These are phyloP conservation scores for Brenthis daphne DNA, from an alignment of 2,888 invertebrate genomes.

Conservation along the genomic window DNA sequence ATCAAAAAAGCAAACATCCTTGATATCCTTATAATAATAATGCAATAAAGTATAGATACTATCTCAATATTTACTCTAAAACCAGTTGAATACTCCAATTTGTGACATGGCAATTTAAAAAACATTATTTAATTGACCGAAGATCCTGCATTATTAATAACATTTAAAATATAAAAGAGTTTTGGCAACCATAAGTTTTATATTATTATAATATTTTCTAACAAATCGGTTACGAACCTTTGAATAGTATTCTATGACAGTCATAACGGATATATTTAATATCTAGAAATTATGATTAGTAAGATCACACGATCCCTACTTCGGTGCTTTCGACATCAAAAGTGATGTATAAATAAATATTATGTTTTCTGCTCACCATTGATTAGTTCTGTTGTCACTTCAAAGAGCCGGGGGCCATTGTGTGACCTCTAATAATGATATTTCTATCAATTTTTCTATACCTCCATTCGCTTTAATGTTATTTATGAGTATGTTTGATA, in stretches of 20 bases:
- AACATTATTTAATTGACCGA: background rate
- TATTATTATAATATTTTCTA: too few species aligned
- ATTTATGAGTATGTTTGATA: conserved; percentile 35
- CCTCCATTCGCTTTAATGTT: conserved; percentile 41
- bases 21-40: too few species aligned
- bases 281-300: conserved; percentile 44
- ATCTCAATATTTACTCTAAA: too few species aligned
- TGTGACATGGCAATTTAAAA: background rate
- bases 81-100: too few species aligned
- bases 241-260: conserved; percentile 19
- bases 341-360: conserved; percentile 51
- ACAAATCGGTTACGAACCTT: background rate
- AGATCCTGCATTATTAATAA: background rate
- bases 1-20: too few species aligned
- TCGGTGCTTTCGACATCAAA: conserved; percentile 28
- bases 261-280: conserved; percentile 43
- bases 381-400: conserved; percentile 76
- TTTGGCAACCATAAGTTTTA: background rate
- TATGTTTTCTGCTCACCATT: conserved; percentile 65
- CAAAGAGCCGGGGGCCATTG: conserved; percentile 70
- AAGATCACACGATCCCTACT: conserved; percentile 40
- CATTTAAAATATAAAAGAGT: background rate
- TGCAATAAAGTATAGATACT: too few species aligned
- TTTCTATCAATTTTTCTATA: conserved; percentile 65
- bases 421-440: conserved; percentile 62